Percentiles rank a stretch among this genome's conserved stretches.
These are phyloP conservation scores for Heterocephalus glaber DNA, from an alignment of 2,113 vertebrate genomes.

Conservation along the genomic window DNA sequence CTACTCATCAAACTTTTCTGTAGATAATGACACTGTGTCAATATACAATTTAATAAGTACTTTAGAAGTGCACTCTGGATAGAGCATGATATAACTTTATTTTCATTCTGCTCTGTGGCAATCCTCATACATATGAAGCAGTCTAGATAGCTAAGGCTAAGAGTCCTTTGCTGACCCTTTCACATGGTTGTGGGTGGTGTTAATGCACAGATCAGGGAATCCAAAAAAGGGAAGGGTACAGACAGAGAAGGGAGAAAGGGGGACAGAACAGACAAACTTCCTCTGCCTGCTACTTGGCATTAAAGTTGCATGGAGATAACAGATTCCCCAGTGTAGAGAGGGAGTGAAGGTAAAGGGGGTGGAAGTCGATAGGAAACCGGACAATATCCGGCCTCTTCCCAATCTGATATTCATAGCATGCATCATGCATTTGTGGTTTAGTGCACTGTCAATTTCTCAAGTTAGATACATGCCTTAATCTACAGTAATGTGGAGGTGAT, in stretches of 20 bases:
- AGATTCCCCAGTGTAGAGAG: neutral
- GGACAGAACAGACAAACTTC: neutral
- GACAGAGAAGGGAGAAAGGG: neutral
- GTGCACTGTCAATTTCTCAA: neutral
- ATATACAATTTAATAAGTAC: neutral
- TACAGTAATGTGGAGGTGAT: neutral
- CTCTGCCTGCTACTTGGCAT: neutral
- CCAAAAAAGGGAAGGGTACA: neutral
- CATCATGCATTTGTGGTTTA: neutral
- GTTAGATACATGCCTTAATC: neutral
- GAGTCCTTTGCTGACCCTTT: neutral
- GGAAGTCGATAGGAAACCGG: neutral
- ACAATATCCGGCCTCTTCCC: neutral
- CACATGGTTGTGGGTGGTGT: neutral
- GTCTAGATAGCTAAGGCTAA: neutral
- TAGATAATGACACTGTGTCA: neutral
- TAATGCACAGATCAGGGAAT: neutral
- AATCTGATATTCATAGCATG: neutral
- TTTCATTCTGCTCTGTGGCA: neutral
- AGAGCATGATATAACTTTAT: neutral
- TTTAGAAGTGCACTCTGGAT: neutral
- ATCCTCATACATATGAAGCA: neutral
- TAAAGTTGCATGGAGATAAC: neutral
- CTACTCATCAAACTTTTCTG: neutral
- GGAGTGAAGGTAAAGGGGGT: neutral